These are phyloP conservation scores for Cossypha heuglini DNA, from an alignment of 2,797 vertebrate species.

Conservation along the genomic window DNA sequence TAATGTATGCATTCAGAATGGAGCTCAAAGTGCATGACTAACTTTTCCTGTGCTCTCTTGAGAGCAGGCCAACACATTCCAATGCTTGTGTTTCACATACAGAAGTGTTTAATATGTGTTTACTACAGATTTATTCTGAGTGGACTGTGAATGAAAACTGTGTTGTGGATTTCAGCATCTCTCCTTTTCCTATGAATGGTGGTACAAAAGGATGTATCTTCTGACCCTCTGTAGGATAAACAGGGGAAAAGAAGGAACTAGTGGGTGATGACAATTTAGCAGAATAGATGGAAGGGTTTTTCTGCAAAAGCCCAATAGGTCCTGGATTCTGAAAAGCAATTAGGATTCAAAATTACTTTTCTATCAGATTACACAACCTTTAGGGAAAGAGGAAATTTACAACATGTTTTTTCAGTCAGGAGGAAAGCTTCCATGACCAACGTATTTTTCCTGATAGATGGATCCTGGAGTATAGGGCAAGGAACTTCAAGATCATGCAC, in stretches of 20 bases:
- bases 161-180: background rate
- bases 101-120: background rate
- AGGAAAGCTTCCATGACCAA: constrained; percentile 79
- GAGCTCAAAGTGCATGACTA: background rate
- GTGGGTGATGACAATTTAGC: background rate
- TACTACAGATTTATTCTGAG: background rate
- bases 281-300: background rate
- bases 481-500: background rate
- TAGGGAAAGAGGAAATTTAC: background rate
- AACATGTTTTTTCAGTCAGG: constrained; percentile 71
- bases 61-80: background rate
- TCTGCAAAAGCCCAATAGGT: background rate
- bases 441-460: constrained; percentile 83
- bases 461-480: constrained; percentile 51
- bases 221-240: background rate
- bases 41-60: background rate
- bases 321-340: background rate
- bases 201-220: background rate
- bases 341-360: background rate
- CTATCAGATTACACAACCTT: background rate
- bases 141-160: background rate
- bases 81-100: background rate
- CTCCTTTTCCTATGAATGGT: background rate
- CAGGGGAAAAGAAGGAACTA: background rate
- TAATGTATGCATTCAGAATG: background rate